A percentile compares a stretch with the other conserved stretches of the same genome.
phyloP scores from a whole-genome alignment of 2,797 vertebrate genomes.

The Sebastes taczanowskii region DNA sequence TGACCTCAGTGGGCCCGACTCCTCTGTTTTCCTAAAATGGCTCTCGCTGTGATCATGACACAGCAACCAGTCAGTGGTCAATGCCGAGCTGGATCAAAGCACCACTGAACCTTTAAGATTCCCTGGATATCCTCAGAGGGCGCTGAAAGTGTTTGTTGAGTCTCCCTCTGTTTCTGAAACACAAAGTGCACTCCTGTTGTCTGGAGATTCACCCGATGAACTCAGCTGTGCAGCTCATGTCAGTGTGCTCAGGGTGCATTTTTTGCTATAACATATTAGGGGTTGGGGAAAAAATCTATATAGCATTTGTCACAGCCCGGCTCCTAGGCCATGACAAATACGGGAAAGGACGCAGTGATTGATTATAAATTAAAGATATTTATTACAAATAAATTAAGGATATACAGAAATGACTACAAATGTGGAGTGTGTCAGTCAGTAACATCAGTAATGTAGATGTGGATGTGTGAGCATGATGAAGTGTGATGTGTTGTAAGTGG shows the following conservation, averaged over 20 bases:
- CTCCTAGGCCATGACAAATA: no score
- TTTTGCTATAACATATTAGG: no score
- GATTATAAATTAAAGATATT: no score
- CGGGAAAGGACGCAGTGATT: no score
- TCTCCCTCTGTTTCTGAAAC: background rate
- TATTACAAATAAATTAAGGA: no score
- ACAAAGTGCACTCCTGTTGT: background rate
- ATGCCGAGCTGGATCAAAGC: background rate
- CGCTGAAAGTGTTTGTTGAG: background rate
- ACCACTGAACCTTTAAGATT: background rate
- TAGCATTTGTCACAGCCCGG: no score
- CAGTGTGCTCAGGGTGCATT: background rate
- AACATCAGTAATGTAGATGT: no score
- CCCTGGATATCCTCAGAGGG: background rate
- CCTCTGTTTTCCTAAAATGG: background rate
- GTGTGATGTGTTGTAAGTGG: no score
- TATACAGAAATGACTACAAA: no score
- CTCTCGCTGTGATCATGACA: background rate
- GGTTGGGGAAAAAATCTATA: no score
- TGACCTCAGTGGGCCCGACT: background rate
- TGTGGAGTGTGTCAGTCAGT: no score
- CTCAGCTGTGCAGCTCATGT: background rate
- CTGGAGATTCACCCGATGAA: background rate
- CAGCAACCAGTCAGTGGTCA: constrained; percentile 9
- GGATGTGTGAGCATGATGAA: no score